phyloP scores from a whole-genome alignment of 2,888 invertebrate genomes.

The Bibio marci region DNA sequence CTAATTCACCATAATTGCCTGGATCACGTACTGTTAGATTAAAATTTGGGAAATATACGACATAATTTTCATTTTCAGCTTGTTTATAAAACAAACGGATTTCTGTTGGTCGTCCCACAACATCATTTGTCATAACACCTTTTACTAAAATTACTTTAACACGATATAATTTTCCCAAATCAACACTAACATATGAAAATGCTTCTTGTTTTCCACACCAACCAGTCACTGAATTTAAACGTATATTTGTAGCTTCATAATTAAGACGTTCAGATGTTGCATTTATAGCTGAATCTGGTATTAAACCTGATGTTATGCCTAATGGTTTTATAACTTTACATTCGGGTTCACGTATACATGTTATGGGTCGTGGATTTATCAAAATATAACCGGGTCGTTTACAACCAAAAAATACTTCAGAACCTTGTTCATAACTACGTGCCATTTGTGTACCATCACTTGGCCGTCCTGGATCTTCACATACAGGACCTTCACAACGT shows the following conservation, averaged over 20 bases:
- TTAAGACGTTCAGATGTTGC: conserved; percentile 87
- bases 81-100: conserved; percentile 95
- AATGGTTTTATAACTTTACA: conserved; percentile 84
- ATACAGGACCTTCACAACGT: conserved; percentile 86
- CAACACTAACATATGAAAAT: conserved; percentile 90
- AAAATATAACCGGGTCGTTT: conserved; percentile 82
- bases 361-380: conserved; percentile 78
- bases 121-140: conserved; percentile 87
- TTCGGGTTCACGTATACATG: conserved; percentile 81
- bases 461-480: conserved; percentile 88
- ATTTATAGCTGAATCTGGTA: conserved; percentile 89
- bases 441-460: conserved; percentile 80
- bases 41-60: conserved; percentile 93
- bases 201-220: conserved; percentile 97
- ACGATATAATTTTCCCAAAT: conserved; percentile 80
- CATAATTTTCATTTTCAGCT: conserved; percentile 83
- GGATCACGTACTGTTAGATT: conserved; percentile 88
- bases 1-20: conserved; percentile 91
- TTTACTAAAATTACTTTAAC: conserved; percentile 86
- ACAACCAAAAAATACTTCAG: conserved; percentile 81
- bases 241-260: conserved; percentile 76
- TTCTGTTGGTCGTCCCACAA: conserved; percentile 89
- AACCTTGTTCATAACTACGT: conserved; percentile 62
- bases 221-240: conserved; percentile 82
- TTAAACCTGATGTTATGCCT: conserved; percentile 77